Evolutionary conservation across 2,888 invertebrate genomes (phyloP).

Genomic region (Geotrupes spiniger): DNA sequence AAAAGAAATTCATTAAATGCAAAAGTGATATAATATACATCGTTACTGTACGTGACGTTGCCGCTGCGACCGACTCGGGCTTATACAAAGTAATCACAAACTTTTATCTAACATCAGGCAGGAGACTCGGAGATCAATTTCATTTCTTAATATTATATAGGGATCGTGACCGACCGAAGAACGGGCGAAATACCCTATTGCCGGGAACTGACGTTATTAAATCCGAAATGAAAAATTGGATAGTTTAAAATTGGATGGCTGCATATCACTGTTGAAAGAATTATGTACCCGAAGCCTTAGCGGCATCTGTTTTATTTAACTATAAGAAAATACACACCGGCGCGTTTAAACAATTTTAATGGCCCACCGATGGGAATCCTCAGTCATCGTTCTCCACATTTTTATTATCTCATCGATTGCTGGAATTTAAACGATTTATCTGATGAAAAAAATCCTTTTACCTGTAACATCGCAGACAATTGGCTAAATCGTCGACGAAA

Average conservation of each 20-base stretch:
- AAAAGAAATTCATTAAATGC: conserved; percentile 34
- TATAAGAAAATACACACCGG: conserved; percentile 19
- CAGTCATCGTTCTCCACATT: background rate
- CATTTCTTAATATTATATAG: conserved; percentile 51
- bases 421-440: background rate
- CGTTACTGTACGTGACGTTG: conserved; percentile 34
- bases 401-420: background rate
- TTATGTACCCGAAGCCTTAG: conserved; percentile 42
- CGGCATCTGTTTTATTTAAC: conserved; percentile 33
- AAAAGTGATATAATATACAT: conserved; percentile 33
- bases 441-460: no score
- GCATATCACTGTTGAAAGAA: conserved; percentile 35
- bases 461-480: no score
- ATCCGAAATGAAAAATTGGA: conserved; percentile 53
- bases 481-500: background rate
- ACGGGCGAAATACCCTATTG: conserved; percentile 42
- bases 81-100: conserved; percentile 48
- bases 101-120: conserved; percentile 45
- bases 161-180: conserved; percentile 47
- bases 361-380: background rate
- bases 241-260: conserved; percentile 51
- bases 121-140: conserved; percentile 47
- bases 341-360: conserved; percentile 4
- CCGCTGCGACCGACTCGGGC: conserved; percentile 23
- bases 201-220: conserved; percentile 50